Conservation (phyloP, 2,888 invertebrate genomes). For the Pandemis corylana region DNA sequence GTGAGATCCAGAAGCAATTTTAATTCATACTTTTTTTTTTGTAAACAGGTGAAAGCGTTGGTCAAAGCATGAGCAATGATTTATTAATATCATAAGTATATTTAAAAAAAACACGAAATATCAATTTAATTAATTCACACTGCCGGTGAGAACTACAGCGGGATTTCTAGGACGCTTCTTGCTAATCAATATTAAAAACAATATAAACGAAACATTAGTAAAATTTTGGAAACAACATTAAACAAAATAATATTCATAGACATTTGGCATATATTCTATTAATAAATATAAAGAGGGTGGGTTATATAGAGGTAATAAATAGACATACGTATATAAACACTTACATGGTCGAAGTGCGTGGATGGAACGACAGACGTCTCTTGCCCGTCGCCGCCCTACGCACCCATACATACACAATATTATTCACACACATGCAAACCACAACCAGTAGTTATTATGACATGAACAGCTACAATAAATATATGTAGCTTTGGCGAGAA, state of each 20-base stretch:
- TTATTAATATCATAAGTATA: no score
- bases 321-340: slow-evolving; percentile 51
- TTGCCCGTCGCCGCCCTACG: slow-evolving; percentile 79
- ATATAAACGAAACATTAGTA: neutral
- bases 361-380: slow-evolving; percentile 75
- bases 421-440: slow-evolving; percentile 66
- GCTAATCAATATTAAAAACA: no score
- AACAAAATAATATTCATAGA: neutral
- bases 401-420: slow-evolving; percentile 70
- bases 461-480: slow-evolving; percentile 14
- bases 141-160: no score
- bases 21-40: no score
- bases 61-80: no score
- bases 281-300: neutral
- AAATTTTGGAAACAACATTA: neutral
- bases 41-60: no score
- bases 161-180: no score
- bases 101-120: no score
- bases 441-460: slow-evolving; percentile 56
- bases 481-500: neutral
- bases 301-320: slow-evolving; percentile 2
- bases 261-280: neutral
- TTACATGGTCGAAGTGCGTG: slow-evolving; percentile 79
- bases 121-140: no score
- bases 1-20: no score